These are phyloP conservation scores for Rhizomys pruinosus DNA, from an alignment of 2,113 vertebrate species.

Conservation along the genomic window DNA sequence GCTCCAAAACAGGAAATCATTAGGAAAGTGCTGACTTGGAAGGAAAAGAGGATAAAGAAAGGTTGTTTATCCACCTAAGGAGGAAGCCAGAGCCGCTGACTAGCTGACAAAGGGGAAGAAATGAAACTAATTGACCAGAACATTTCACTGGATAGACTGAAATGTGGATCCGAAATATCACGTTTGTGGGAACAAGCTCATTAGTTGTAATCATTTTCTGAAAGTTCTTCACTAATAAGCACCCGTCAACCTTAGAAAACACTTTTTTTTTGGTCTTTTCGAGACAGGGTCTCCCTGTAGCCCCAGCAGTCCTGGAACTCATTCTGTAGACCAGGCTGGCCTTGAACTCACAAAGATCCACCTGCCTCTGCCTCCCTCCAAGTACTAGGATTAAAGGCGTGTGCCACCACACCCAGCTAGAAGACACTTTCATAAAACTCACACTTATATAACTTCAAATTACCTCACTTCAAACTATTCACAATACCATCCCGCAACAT, in stretches of 20 bases:
- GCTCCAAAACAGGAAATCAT: constrained; percentile 56
- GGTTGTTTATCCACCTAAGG: constrained; percentile 57
- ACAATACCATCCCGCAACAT: background rate
- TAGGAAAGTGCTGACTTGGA: constrained; percentile 58
- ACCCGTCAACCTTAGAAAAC: background rate
- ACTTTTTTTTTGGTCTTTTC: no score
- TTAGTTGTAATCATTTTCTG: background rate
- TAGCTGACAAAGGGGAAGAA: constrained; percentile 9
- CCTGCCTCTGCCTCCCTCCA: no score
- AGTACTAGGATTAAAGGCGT: no score
- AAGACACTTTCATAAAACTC: background rate
- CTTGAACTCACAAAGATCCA: no score
- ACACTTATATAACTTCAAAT: background rate
- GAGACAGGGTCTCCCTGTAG: no score
- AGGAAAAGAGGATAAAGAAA: constrained; percentile 14
- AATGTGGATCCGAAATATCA: background rate
- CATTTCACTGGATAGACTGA: background rate
- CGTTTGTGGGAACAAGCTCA: background rate
- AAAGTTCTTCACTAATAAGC: background rate
- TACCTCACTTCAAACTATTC: background rate
- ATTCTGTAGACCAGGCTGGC: no score
- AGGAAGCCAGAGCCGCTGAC: constrained; percentile 52
- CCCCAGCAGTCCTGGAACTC: no score
- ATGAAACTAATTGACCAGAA: background rate
- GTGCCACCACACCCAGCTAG: no score